Percentiles rank a stretch among this genome's conserved stretches.
Conservation (phyloP, 2,888 invertebrate species). For the Dermolepida albohirtum region DNA sequence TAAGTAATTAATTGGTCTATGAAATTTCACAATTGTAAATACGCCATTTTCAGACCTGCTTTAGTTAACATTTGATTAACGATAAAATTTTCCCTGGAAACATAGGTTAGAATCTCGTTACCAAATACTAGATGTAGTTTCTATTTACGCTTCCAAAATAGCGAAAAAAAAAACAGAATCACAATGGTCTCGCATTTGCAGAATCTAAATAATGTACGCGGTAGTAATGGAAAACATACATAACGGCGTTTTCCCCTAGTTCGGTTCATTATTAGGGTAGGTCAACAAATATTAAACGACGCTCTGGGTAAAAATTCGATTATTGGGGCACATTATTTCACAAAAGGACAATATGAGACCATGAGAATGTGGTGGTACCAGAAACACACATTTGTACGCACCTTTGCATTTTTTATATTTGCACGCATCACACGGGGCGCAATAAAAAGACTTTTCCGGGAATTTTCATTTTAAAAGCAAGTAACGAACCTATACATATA, state of each 20-base stretch:
- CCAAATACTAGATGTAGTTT: slow-evolving; percentile 1
- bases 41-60: too few relatives aligned
- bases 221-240: slow-evolving; percentile 37
- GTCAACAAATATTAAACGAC: slow-evolving; percentile 39
- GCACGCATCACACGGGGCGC: slow-evolving; percentile 45
- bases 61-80: too few relatives aligned
- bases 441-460: slow-evolving; percentile 60
- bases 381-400: slow-evolving; percentile 44
- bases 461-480: slow-evolving; percentile 60
- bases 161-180: slow-evolving; percentile 14
- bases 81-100: too few relatives aligned
- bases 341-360: slow-evolving; percentile 38
- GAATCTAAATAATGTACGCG: slow-evolving; percentile 34
- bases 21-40: too few relatives aligned
- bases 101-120: too few relatives aligned
- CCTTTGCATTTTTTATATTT: slow-evolving; percentile 36
- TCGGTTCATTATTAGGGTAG: slow-evolving; percentile 41
- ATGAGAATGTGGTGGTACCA: slow-evolving; percentile 38
- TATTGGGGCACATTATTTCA: slow-evolving; percentile 43
- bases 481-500: slow-evolving; percentile 50
- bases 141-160: slow-evolving; percentile 22
- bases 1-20: too few relatives aligned
- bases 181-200: slow-evolving; percentile 32
- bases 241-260: slow-evolving; percentile 38
- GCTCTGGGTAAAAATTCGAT: slow-evolving; percentile 47